Evolutionary conservation across 2,113 vertebrate genomes (phyloP).

Genomic region (Burhinus oedicnemus): DNA sequence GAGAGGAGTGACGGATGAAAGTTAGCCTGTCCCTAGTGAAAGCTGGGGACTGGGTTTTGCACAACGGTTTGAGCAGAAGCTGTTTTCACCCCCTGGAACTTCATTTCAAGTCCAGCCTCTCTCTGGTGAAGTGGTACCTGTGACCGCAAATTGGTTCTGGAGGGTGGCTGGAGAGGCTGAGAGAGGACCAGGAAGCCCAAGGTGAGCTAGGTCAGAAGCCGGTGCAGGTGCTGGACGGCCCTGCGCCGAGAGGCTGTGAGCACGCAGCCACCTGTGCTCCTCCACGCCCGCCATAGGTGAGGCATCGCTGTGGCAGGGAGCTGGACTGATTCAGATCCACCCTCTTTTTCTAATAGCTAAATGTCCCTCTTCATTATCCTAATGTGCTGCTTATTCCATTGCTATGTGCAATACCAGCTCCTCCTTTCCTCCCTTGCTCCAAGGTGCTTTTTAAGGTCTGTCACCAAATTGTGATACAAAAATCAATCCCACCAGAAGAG

Average conservation of each 20-base stretch:
- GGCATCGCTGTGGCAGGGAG: background rate
- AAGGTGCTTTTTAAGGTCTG: background rate
- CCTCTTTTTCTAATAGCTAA: background rate
- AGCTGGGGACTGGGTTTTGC: background rate
- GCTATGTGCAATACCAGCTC: background rate
- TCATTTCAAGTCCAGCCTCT: background rate
- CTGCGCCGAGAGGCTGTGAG: background rate
- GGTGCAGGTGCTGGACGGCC: background rate
- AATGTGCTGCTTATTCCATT: background rate
- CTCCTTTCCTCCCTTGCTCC: background rate
- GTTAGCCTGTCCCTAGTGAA: background rate
- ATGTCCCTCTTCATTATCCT: background rate
- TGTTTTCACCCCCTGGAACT: background rate
- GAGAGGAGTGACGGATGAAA: background rate
- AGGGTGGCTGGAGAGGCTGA: background rate
- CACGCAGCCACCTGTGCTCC: accelerated
- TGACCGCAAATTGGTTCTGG: background rate
- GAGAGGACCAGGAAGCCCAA: background rate
- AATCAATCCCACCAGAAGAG: background rate
- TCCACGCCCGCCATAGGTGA: background rate
- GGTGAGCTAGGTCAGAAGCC: background rate
- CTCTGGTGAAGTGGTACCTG: background rate
- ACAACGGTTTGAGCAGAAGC: background rate
- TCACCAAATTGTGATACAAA: background rate
- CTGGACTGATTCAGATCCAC: background rate